Evolutionary conservation across 2,888 invertebrate genomes (phyloP), one percentile per base, ranked within the genome.

Genomic region (Nymphalis urticae): DNA sequence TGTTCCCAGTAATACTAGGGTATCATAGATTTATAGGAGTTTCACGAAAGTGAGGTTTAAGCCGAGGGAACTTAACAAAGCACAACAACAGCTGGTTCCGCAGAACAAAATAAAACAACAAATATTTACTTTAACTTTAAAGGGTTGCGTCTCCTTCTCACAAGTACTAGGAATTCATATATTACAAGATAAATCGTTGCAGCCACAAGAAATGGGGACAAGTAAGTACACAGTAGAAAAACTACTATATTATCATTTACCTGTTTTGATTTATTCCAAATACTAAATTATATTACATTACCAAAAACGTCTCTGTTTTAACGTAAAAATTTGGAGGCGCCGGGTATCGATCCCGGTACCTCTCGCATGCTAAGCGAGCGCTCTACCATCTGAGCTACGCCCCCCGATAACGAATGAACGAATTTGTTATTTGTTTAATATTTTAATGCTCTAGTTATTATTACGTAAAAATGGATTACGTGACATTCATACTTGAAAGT

Each of bases 311-410:
- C 13, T 42, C 1, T 3, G 42, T 13, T 42, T 42, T 13, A 42
- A 42, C 13, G 13, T 10, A 42, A 42, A 42, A 42, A 42, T 4
- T 81, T 92, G 91, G 89, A 92, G 91, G 91, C 90, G 91, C 91
- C 90, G 90, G 90, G 92, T 90, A 91, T 92, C 91, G 91, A 92
- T 92, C 92, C 92, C 92, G 91, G 92, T 92, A 92, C 92, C 91
- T 92, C 92, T 93, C 92, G 85, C 92, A 92, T 92, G 92, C 92
- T 92, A 91, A 92, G 92, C 91, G 91, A 92, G 92, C 91, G 89
- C 91, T 91, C 92, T 91, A 91, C 92, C 92, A 90, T 91, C 91
- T 92, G 92, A 91, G 90, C 91, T 90, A 90, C 92, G 90, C 89
- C 90, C 90, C 90, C 90, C 17, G 53, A 13, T 42, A 13, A 2